These are phyloP conservation scores for Sinocyclocheilus maitianheensis DNA, from an alignment of 2,113 vertebrate genomes.

Conservation along the genomic window DNA sequence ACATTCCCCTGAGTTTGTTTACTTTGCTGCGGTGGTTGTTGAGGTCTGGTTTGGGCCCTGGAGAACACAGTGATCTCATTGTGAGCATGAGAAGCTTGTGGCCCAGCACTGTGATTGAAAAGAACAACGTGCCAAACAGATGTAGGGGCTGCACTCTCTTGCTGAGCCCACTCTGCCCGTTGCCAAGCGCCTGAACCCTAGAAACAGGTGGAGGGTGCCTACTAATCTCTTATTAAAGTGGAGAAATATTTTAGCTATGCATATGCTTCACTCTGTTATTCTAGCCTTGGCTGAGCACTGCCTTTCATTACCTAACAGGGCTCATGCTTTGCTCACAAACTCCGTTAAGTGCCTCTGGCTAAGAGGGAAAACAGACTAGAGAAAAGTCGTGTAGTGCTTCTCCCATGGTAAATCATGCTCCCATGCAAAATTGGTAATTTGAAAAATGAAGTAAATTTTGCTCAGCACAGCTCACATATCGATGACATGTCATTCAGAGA, in stretches of 20 bases:
- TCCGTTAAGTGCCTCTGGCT: constrained; percentile 19
- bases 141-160: constrained; percentile 75
- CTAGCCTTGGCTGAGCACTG: constrained; percentile 64
- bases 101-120: constrained; percentile 75
- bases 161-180: constrained; percentile 73
- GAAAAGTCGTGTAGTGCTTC: background rate
- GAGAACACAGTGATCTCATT: constrained; percentile 78
- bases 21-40: constrained; percentile 65
- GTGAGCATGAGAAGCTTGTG: constrained; percentile 67
- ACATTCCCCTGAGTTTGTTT: constrained; percentile 59
- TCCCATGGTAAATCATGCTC: background rate
- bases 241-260: constrained; percentile 86
- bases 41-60: constrained; percentile 69
- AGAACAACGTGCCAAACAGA: constrained; percentile 79
- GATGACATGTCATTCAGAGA: background rate
- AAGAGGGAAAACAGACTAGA: constrained; percentile 4
- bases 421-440: background rate
- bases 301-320: constrained; percentile 64
- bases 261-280: constrained; percentile 73
- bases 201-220: constrained; percentile 87
- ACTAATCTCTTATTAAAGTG: constrained; percentile 82
- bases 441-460: background rate
- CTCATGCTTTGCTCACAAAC: constrained; percentile 11
- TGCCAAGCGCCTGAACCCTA: constrained; percentile 79
- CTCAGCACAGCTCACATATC: background rate